Conservation (phyloP, 2,888 invertebrate species). For the Macrosoma leucophasiata region DNA sequence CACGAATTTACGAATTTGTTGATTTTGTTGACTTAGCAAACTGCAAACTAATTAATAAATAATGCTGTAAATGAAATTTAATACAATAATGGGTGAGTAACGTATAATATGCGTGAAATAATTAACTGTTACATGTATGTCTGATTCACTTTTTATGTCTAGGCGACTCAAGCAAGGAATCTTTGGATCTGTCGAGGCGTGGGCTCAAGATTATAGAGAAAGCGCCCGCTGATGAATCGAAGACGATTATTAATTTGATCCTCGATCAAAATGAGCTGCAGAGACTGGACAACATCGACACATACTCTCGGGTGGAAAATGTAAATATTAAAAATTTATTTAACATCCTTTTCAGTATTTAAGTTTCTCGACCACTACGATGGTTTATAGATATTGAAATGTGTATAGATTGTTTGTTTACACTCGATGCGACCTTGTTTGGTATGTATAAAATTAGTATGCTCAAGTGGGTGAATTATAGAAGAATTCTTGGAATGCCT, state of each 20-base stretch:
- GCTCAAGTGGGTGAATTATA: no score
- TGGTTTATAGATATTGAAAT: no score
- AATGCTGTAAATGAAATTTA: conserved; percentile 42
- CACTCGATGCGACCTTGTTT: no score
- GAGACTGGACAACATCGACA: conserved; percentile 90
- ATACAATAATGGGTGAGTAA: conserved; percentile 48
- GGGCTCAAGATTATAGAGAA: conserved; percentile 88
- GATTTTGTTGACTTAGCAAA: conserved; percentile 45
- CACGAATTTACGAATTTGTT: conserved; percentile 46
- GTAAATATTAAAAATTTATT: conserved; percentile 52
- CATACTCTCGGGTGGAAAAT: conserved; percentile 85
- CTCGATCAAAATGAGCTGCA: conserved; percentile 92
- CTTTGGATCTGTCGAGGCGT: conserved; percentile 85
- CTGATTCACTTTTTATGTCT: conserved; percentile 17
- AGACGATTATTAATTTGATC: conserved; percentile 81
- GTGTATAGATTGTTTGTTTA: no score
- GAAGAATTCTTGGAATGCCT: no score
- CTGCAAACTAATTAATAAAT: conserved; percentile 36
- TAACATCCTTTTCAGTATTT: no score
- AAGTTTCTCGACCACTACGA: no score
- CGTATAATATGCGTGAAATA: not conserved
- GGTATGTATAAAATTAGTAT: no score
- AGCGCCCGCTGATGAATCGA: conserved; percentile 81
- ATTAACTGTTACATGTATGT: no score
- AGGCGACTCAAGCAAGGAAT: conserved; percentile 54